phyloP scores from a whole-genome alignment of 2,888 invertebrate species.

The Smittia sp. region DNA sequence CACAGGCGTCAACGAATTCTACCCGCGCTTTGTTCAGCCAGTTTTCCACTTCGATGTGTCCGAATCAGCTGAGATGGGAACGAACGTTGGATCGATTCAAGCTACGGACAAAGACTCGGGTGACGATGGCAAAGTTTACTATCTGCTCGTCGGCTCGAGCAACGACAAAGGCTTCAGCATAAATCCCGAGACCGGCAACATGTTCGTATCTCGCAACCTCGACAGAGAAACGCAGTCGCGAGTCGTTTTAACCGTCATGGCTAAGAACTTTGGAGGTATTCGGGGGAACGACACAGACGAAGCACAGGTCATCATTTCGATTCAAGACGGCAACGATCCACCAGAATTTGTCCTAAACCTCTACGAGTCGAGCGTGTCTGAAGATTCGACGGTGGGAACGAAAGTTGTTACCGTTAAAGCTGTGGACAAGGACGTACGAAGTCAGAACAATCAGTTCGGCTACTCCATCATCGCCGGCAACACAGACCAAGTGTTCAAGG shows the following conservation, averaged over 20 bases:
- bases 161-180: constrained; percentile 88
- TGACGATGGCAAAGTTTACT: constrained; percentile 83
- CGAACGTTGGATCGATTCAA: constrained; percentile 79
- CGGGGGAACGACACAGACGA: constrained; percentile 93
- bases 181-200: constrained; percentile 77
- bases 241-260: constrained; percentile 86
- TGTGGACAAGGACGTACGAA: constrained; percentile 84
- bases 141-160: constrained; percentile 89
- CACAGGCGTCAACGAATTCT: constrained; percentile 84
- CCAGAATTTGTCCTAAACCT: constrained; percentile 80
- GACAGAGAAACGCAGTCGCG: constrained; percentile 87
- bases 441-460: constrained; percentile 88
- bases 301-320: constrained; percentile 88
- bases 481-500: constrained; percentile 76
- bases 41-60: constrained; percentile 91
- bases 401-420: constrained; percentile 77
- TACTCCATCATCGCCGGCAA: constrained; percentile 87
- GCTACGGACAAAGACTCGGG: constrained; percentile 88
- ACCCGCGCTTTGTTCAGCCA: constrained; percentile 82
- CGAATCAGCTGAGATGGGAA: constrained; percentile 83
- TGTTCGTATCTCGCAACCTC: constrained; percentile 75
- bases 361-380: constrained; percentile 78
- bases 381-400: constrained; percentile 73
- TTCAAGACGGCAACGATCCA: constrained; percentile 95
- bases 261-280: constrained; percentile 92